Evolutionary conservation across 2,113 vertebrate genomes (phyloP).

Genomic region (Genyomyrus donnyi): DNA sequence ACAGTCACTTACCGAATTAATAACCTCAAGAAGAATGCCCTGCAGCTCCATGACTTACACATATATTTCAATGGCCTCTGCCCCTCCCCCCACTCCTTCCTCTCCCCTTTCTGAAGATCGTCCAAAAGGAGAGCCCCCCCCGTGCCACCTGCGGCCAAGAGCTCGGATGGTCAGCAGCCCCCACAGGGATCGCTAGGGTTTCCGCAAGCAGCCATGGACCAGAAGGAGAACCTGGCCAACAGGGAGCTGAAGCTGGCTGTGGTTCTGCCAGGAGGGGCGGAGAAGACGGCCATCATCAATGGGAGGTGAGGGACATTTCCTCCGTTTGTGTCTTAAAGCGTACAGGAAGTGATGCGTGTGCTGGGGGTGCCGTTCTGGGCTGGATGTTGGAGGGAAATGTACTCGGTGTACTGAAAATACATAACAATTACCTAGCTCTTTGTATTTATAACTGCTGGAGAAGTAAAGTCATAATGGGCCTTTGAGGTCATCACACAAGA

Average conservation of each 20-base stretch:
- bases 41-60: not conserved
- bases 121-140: slow-evolving; percentile 64
- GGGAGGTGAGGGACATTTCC: slow-evolving; percentile 63
- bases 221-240: slow-evolving; percentile 64
- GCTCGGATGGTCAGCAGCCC: slow-evolving; percentile 30
- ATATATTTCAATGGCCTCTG: not conserved
- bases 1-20: not conserved
- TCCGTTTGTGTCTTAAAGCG: not conserved
- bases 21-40: not conserved
- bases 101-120: slow-evolving; percentile 52
- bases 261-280: slow-evolving; percentile 72
- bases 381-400: not conserved
- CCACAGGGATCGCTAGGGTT: slow-evolving; percentile 37
- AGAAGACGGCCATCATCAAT: slow-evolving; percentile 68
- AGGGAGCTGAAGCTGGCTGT: slow-evolving; percentile 71
- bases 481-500: not conserved
- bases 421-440: not conserved
- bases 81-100: not conserved
- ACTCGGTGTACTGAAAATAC: not conserved
- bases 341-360: not conserved
- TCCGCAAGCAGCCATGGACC: slow-evolving; percentile 60
- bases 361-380: not conserved
- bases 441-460: not conserved
- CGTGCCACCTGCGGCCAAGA: slow-evolving; percentile 52
- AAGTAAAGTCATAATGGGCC: not conserved